phyloP scores from a whole-genome alignment of 2,888 invertebrate species.

The Matsumyia berberina region DNA sequence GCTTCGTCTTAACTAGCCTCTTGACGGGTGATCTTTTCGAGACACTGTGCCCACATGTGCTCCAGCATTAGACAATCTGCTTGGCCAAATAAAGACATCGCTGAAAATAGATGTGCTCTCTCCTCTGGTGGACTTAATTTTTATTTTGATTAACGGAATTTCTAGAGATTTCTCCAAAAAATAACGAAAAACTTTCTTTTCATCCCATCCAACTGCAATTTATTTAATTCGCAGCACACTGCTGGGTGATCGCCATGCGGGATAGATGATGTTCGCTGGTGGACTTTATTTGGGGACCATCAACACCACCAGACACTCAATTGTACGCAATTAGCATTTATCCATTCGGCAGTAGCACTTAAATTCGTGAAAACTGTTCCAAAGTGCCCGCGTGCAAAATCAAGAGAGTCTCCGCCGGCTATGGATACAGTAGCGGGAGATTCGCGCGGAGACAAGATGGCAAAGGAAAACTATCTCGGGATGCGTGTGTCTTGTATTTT shows the following conservation, averaged over 20 bases:
- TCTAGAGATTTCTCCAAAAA: constrained; percentile 34
- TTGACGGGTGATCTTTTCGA: not conserved
- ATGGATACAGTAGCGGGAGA: constrained; percentile 8
- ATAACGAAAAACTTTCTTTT: constrained; percentile 30
- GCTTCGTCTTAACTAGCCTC: not conserved
- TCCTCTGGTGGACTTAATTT: constrained; percentile 63
- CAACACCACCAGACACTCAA: constrained; percentile 66
- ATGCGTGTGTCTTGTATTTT: constrained; percentile 64
- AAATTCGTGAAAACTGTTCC: constrained; percentile 38
- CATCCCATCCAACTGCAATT: constrained; percentile 65
- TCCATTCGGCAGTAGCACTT: constrained; percentile 65
- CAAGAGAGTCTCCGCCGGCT: constrained; percentile 27
- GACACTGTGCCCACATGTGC: not conserved
- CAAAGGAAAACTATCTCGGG: constrained; percentile 58
- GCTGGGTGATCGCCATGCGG: constrained; percentile 5
- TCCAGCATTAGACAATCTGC: constrained; percentile 8
- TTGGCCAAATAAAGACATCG: constrained; percentile 45
- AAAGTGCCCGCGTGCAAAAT: constrained; percentile 34
- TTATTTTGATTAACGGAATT: constrained; percentile 61
- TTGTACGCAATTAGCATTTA: constrained; percentile 74
- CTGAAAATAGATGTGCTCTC: constrained; percentile 57
- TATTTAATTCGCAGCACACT: constrained; percentile 45
- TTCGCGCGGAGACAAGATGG: constrained; percentile 26
- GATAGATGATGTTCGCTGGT: constrained; percentile 21
- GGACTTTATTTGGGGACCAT: constrained; percentile 54